Percentiles rank a stretch among this genome's conserved stretches.
These are phyloP conservation scores for Epinephelus fuscoguttatus DNA, from an alignment of 2,113 vertebrate genomes.

Conservation along the genomic window DNA sequence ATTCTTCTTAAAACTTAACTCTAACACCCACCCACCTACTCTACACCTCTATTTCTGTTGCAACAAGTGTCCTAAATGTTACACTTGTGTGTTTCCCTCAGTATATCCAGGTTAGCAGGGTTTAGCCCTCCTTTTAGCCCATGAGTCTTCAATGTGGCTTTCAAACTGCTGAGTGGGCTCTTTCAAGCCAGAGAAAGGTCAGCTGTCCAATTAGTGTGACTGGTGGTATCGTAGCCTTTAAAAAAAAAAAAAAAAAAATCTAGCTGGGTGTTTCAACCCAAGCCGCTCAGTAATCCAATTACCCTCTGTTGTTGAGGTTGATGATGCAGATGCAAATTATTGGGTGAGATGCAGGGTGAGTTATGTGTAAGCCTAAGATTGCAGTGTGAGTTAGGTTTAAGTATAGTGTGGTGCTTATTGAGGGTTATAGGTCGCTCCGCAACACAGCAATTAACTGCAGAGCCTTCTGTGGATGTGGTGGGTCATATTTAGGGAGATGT, in stretches of 20 bases:
- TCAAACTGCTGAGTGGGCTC: constrained; percentile 16
- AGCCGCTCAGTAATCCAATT: background rate
- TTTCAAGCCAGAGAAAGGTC: constrained; percentile 30
- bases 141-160: constrained; percentile 6
- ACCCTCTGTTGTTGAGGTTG: constrained; percentile 27
- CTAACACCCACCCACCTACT: background rate
- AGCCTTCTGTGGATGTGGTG: background rate
- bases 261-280: background rate
- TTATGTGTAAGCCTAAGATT: constrained; percentile 30
- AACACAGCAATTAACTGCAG: constrained; percentile 10
- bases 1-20: background rate
- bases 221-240: background rate
- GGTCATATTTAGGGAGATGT: background rate
- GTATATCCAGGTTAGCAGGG: background rate
- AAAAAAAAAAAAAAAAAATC: background rate
- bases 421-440: background rate
- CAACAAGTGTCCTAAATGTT: constrained; percentile 1
- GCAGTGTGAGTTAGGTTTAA: constrained; percentile 18
- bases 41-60: background rate
- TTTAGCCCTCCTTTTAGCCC: constrained; percentile 1
- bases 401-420: constrained; percentile 9
- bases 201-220: constrained; percentile 34
- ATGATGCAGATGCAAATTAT: constrained; percentile 41
- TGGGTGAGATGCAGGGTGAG: constrained; percentile 28
- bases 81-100: background rate